A percentile compares a stretch with the other conserved stretches of the same genome.
These are phyloP conservation scores for Melieria picta DNA, from an alignment of 2,888 invertebrate species.

Conservation along the genomic window DNA sequence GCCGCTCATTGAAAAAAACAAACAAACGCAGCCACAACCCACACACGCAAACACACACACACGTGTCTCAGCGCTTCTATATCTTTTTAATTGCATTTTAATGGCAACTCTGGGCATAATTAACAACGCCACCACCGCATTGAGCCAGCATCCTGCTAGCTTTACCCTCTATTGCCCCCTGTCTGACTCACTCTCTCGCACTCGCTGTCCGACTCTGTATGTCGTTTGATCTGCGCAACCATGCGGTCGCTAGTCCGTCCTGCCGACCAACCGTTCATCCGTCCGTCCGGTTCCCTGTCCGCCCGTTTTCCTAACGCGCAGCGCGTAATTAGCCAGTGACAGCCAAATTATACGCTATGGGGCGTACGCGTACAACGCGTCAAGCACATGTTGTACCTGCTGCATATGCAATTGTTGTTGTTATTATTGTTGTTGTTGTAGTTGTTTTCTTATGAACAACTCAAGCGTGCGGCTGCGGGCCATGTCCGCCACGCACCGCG, in stretches of 20 bases:
- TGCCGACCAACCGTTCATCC: no score
- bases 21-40: conserved; percentile 24
- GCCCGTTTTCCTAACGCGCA: not conserved
- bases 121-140: conserved; percentile 14
- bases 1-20: conserved; percentile 1
- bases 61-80: conserved; percentile 17
- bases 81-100: conserved; percentile 34
- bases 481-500: no score
- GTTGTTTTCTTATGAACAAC: not conserved
- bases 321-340: conserved; percentile 48
- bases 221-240: no score
- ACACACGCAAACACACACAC: conserved; percentile 12
- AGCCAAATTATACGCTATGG: conserved; percentile 49
- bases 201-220: no score
- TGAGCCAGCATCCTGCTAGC: not conserved
- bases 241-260: no score
- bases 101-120: conserved; percentile 27
- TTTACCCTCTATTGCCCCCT: not conserved
- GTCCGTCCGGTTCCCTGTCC: not conserved
- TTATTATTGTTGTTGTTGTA: not conserved
- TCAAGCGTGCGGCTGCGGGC: not conserved
- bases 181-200: not conserved
- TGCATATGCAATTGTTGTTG: not conserved
- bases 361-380: conserved; percentile 26
- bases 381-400: conserved; percentile 27